phyloP scores from a whole-genome alignment of 2,888 invertebrate genomes.

The Oasisia sp. region DNA sequence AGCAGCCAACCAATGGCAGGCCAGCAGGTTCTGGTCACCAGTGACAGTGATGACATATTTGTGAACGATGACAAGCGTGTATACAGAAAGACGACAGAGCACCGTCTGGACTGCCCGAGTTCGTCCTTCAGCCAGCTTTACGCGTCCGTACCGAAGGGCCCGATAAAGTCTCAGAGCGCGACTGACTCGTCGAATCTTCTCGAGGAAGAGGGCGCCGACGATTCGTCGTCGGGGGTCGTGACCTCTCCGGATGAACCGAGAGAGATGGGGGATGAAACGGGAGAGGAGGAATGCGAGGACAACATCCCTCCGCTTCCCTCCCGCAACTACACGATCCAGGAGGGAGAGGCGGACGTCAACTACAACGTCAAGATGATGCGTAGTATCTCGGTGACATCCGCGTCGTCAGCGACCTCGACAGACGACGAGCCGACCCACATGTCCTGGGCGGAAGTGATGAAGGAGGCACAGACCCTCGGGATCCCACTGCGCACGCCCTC shows the following conservation, averaged over 20 bases:
- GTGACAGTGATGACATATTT: neutral
- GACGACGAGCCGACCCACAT: neutral
- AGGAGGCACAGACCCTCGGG: neutral
- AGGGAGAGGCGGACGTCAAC: neutral
- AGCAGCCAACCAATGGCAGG: neutral
- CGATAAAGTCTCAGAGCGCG: neutral
- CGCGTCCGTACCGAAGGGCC: neutral
- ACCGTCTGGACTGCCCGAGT: neutral
- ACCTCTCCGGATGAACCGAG: neutral
- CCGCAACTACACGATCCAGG: constrained; percentile 10
- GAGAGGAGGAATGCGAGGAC: neutral
- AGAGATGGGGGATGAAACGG: neutral
- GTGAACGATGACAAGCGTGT: neutral
- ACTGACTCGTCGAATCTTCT: neutral
- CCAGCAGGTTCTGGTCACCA: neutral
- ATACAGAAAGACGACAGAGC: neutral
- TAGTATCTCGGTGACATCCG: neutral
- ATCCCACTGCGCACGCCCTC: neutral
- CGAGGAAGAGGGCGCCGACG: neutral
- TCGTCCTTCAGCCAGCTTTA: constrained; percentile 1
- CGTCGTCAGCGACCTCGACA: neutral
- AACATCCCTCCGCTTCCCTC: neutral
- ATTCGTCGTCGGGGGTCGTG: neutral
- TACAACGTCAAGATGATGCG: neutral
- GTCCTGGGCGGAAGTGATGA: constrained; percentile 17